Base-by-base conservation (phyloP, 2,797 vertebrate genomes). In the Atherinosoma microstoma region DNA sequence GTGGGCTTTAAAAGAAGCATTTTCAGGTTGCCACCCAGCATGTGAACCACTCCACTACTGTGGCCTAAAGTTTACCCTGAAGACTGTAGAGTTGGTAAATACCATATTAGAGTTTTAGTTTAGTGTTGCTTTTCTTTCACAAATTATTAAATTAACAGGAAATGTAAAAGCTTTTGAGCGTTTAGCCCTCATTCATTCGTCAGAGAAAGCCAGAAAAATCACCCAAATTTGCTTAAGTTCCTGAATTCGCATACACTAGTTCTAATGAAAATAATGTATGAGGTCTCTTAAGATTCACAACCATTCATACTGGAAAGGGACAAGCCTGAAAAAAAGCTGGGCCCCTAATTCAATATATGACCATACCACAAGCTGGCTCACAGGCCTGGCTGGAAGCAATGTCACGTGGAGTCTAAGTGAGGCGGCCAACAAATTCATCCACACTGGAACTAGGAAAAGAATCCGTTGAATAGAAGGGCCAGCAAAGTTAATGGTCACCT, bases 341-440 rank as follows among this genome's bases (percentile, higher is more conserved):
- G 62, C 64, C 42, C 54, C 35, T 84, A 59, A 83, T 73, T 83
- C 56, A 84, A 76, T 71, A 42, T 67, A 59, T 13, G 51, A 72
- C 27, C 61, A 18, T 24, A 18, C 54, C 62, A 72, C 30, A 53
- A 57, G 64, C 79, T 81, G 80, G 80, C 38, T 82, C 76, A 72
- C 8, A 79, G 84, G 27, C 77, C 71, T 84, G 80, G 57, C 60
- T 73, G 76, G 38, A 70, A 35, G 69, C 54, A 72, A 54, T 78
- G 67, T 84, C 89, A 89, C 61, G 51, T 34, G 80, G 60, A 62
- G 45, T 30, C 1, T 3, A 70, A 75, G 58, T 2, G 75, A 80
- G 42, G 54, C 76, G 82, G 85, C 88, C 78, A 86, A 73, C 45
- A 65, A 75, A 77, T 67, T 78, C 42, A 83, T 76, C 57, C 62